Evolutionary conservation across 2,888 invertebrate genomes (phyloP), one percentile per base, ranked within the genome.

Genomic region (Drosophila fungiperda): DNA sequence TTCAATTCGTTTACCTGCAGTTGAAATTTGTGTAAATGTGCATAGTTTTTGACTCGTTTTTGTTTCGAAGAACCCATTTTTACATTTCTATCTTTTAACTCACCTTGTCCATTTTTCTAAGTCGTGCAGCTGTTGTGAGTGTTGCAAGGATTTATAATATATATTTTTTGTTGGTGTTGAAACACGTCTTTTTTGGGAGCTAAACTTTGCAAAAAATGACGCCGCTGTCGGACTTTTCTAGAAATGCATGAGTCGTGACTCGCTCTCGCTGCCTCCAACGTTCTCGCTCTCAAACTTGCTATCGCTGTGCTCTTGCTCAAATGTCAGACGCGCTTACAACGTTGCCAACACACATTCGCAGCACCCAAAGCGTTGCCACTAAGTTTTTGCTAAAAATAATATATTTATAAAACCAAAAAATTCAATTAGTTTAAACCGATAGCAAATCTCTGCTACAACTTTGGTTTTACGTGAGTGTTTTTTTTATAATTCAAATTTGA

Each of bases 1-100:
- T 98, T 98, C 77, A 98, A 94, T 89, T 94, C 95, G 91, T 96
- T 95, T 81, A 96, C 97, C 98, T 98, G 82, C 79, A 74, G 67
- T 61, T 15, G 12, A 32, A 32, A 49, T 38, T 29, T 54, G 65
- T 38, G 29, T 35, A 70, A 49, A 52, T n/a, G 33, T 53, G 60
- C n/a, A 45, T 23, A 23, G 8, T 45, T 45, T 45, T 45, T 23
- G 45, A 45, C 45, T 23, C 23, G 23, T 35, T 29, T 52, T 60
- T 75, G 29, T 50, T 29, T 8, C 7, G 3, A 11, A 11, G 7
- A 8, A 54, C 11, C 2, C 29, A 26, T 32, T 20, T 11, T n/a
- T 20, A 1, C 7, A 7, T 54, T 36, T 50, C 26, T 40, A 0
- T 29, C 17, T 40, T 36, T 68, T 5, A 3, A 40, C 26, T 49